Evolutionary conservation across 2,113 vertebrate genomes (phyloP), one percentile per base, ranked within the genome.

Genomic region (Cryptomyrus ogoouensis): DNA sequence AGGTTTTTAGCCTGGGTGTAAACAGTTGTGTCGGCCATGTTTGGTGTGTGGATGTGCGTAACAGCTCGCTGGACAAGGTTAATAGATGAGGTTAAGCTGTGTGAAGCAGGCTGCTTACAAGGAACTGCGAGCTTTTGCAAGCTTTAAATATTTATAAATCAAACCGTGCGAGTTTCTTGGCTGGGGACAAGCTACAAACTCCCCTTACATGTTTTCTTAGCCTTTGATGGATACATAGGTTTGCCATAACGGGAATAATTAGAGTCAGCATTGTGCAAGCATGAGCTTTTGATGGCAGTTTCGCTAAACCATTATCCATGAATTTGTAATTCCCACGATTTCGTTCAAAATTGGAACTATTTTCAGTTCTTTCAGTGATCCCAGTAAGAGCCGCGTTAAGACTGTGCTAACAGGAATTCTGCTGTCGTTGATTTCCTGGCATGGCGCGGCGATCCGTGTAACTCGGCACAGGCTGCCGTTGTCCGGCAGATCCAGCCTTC

Each of bases 91-190:
- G 35, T 39, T 35, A 42, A 80, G 74, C 74, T 80, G 35, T 80
- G 15, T 19, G 74, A 80, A 80, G 74, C n/a, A 42, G 35, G 35
- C 74, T 80, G 74, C 74, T 80, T 42, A n/a, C 74, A 80, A 42
- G 74, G 35, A 10, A 80, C 74, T 15, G 35, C 42, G 35, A 80
- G 74, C 74, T 42, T 80, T 80, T 80, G 74, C 74, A 19, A 42
- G 74, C 74, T 80, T 80, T 35, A 80, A 80, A 80, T 80, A 80
- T 80, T 80, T 80, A 80, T 70, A 80, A 80, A 80, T 42, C 74
- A 7, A 42, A 80, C 74, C 62, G n/a, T 66, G 62, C 9, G 3
- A 66, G n/a, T 27, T 66, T 27, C n/a, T 66, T 66, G 62, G n/a
- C 62, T 66, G 3, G 2, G 62, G 9, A 27, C n/a, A 3, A 27